These are phyloP conservation scores for Acleris emargana DNA, from an alignment of 2,888 invertebrate genomes.

Conservation along the genomic window DNA sequence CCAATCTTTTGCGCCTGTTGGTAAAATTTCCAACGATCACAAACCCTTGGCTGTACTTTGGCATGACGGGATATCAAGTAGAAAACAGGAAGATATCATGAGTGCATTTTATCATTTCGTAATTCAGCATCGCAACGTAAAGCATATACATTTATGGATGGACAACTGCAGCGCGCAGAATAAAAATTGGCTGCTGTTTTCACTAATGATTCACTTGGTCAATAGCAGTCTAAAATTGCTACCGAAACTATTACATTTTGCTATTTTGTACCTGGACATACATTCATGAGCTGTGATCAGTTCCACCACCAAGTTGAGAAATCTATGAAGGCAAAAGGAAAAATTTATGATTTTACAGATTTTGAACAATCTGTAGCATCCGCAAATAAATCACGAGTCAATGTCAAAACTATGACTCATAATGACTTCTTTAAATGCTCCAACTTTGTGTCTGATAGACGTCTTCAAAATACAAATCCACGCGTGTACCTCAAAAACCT, in stretches of 20 bases:
- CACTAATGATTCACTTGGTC: conserved; percentile 39
- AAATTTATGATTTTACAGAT: not conserved
- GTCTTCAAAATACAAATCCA: no score
- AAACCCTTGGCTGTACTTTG: conserved; percentile 23
- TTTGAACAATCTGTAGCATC: not conserved
- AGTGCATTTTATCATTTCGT: conserved; percentile 22
- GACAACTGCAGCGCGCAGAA: conserved; percentile 45
- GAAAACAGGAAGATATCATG: conserved; percentile 32
- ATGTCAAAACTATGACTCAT: no score
- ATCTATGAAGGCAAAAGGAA: not conserved
- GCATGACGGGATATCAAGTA: conserved; percentile 29
- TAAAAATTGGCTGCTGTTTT: conserved; percentile 43
- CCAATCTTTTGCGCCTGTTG: conserved; percentile 25
- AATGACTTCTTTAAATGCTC: no score
- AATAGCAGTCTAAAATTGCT: conserved; percentile 40
- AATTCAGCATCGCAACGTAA: conserved; percentile 34
- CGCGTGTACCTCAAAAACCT: no score
- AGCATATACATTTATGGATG: conserved; percentile 38
- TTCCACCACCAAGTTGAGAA: conserved; percentile 2
- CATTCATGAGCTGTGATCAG: conserved; percentile 1
- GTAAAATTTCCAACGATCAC: conserved; percentile 19
- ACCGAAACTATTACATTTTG: conserved; percentile 35
- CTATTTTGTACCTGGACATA: conserved; percentile 6
- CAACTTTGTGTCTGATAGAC: no score
- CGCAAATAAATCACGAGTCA: no score